A percentile compares a stretch with the other conserved stretches of the same genome.
Evolutionary conservation across 2,888 invertebrate species (phyloP).

Genomic region (Oscheius sp.): DNA sequence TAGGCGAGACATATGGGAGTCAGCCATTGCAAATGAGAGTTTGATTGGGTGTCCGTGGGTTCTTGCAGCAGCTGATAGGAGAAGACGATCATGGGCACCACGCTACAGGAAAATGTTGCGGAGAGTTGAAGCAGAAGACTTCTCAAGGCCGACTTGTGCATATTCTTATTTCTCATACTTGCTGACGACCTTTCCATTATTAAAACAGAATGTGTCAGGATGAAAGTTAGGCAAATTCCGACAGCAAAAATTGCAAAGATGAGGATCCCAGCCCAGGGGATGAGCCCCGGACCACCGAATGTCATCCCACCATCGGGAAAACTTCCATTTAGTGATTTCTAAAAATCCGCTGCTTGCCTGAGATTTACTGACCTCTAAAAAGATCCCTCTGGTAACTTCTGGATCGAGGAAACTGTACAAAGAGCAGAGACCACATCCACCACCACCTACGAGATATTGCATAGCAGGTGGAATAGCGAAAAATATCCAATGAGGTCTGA

Average conservation of each 20-base stretch:
- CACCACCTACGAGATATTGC: neutral
- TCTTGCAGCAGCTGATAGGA: neutral
- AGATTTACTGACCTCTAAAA: neutral
- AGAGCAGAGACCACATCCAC: neutral
- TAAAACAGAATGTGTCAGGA: neutral
- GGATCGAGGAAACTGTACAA: neutral
- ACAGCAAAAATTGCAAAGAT: neutral
- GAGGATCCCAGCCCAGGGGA: neutral
- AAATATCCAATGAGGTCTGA: neutral
- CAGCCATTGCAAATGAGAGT: neutral
- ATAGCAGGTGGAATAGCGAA: neutral
- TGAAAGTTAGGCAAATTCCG: neutral
- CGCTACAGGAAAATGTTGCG: neutral
- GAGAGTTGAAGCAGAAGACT: neutral
- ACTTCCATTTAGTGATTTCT: neutral
- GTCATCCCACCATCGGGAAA: neutral
- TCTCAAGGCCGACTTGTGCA: neutral
- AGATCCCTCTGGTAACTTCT: neutral
- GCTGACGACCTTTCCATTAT: slow-evolving; percentile 1
- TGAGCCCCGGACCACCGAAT: neutral
- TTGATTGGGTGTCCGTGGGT: too few relatives aligned
- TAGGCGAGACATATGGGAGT: neutral
- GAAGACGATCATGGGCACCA: neutral
- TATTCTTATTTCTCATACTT: neutral
- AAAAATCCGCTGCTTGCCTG: neutral